Base-by-base conservation (phyloP, 2,888 invertebrate species). In the Adineta ricciae region DNA sequence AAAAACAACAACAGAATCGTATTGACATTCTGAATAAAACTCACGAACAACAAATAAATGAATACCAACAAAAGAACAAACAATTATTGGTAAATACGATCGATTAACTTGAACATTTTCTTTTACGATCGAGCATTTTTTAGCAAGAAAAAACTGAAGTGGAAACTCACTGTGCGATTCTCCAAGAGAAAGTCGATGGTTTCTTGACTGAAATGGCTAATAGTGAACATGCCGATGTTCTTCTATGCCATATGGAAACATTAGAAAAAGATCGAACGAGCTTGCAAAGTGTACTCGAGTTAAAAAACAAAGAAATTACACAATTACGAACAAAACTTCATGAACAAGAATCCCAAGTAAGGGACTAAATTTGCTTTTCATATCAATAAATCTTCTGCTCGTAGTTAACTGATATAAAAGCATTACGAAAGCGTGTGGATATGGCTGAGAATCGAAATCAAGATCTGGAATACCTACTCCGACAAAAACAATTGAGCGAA, bases 231-330 rank as follows among this genome's bases (percentile, higher is more conserved):
- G 41, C 38, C 8, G 78, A 78, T 78, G n/a, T 41, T 41, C 16
- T 78, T 41, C n/a, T 78, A n/a, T 41, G 41, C n/a, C 78, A 78
- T 41, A n/a, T 78, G 38, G 78, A 78, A 41, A 78, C 41, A 78
- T 78, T 78, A 41, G 78, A 78, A 78, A 78, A 78, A 78, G 78
- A 78, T 78, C 78, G 78, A 78, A 41, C 38, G 11, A 78, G 78
- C 41, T 78, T 78, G 41, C 78, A 78, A 41, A 41, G 24, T n/a
- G 78, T 78, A n/a, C 41, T 78, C n/a, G 78, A 78, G 41, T 24
- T 78, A 9, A 78, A 78, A 78, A 78, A 78, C n/a, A 78, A 78
- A 78, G 78, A 78, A 78, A 38, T 78, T 41, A n/a, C 78, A 78
- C 78, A 78, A 78, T 41, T 78, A 78, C 8, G 78, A 78, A 78